Evolutionary conservation across 2,888 invertebrate genomes (phyloP).

Genomic region (Lysandra coridon): DNA sequence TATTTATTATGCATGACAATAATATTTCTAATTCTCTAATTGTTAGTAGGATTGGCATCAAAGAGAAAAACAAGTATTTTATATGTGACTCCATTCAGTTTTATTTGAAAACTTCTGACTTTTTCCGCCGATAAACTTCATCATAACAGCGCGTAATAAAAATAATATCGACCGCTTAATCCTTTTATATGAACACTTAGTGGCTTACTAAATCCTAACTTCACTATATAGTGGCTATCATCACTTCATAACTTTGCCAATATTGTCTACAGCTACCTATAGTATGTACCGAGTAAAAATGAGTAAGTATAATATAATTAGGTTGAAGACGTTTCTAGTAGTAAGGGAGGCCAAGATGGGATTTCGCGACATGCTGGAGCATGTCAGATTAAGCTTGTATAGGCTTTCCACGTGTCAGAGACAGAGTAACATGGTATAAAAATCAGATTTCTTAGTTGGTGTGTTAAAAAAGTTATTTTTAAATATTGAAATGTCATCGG

Average conservation of each 20-base stretch:
- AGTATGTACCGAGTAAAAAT: neutral
- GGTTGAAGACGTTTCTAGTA: neutral
- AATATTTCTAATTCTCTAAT: neutral
- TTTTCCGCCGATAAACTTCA: conserved; percentile 27
- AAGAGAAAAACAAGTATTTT: neutral
- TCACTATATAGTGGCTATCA: neutral
- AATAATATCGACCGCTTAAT: conserved; percentile 20
- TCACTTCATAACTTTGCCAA: neutral
- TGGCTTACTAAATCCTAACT: conserved; percentile 22
- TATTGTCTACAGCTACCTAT: neutral
- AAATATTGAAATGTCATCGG: too few species aligned
- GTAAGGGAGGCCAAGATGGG: neutral
- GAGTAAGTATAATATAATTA: too few species aligned
- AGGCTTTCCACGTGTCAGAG: too few species aligned
- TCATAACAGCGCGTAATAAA: conserved; percentile 3
- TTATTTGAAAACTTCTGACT: conserved; percentile 25
- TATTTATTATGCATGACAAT: neutral
- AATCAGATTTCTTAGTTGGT: too few species aligned
- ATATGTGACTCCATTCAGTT: conserved; percentile 6
- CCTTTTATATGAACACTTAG: conserved; percentile 22
- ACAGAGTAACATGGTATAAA: too few species aligned
- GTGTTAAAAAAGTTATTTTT: too few species aligned
- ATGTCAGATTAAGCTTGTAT: too few species aligned
- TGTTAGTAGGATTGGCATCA: neutral
- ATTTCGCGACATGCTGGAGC: too few species aligned